These are phyloP conservation scores for Rhinolophus ferrumequinum DNA, from an alignment of 2,113 vertebrate genomes.

Conservation along the genomic window DNA sequence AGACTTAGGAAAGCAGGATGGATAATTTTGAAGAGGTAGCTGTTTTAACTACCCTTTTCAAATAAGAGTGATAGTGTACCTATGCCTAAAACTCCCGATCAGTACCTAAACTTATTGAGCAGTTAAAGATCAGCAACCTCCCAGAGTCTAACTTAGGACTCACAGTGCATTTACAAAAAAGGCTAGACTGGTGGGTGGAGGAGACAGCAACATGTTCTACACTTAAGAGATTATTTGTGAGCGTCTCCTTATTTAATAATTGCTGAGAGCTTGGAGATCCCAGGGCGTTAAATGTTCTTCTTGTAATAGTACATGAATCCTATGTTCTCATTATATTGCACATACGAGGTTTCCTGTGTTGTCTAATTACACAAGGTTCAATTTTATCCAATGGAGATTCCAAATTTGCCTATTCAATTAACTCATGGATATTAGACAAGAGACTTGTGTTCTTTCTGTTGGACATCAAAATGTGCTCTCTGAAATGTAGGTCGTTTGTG, in stretches of 20 bases:
- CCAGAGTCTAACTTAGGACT: background rate
- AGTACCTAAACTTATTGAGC: background rate
- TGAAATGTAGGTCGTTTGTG: constrained; percentile 51
- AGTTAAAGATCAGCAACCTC: background rate
- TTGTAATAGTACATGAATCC: background rate
- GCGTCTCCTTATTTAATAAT: background rate
- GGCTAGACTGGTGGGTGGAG: too few relatives aligned
- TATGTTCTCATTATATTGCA: constrained; percentile 42
- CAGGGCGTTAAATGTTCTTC: constrained; percentile 16
- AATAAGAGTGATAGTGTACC: background rate
- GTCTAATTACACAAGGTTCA: constrained; percentile 62
- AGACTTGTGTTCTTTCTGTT: constrained; percentile 61
- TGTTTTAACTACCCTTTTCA: background rate
- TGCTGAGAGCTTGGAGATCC: background rate
- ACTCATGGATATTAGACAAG: constrained; percentile 67
- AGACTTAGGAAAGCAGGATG: background rate
- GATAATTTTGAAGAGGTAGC: background rate
- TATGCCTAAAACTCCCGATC: background rate
- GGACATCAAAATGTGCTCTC: constrained; percentile 45
- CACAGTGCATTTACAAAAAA: background rate
- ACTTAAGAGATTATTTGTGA: background rate
- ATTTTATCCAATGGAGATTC: constrained; percentile 48
- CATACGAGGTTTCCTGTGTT: constrained; percentile 18
- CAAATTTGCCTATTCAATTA: constrained; percentile 71
- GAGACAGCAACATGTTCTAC: background rate